Conservation (phyloP, 53 echinoderm and acorn worm genomes). For the Arbacia lixula region DNA sequence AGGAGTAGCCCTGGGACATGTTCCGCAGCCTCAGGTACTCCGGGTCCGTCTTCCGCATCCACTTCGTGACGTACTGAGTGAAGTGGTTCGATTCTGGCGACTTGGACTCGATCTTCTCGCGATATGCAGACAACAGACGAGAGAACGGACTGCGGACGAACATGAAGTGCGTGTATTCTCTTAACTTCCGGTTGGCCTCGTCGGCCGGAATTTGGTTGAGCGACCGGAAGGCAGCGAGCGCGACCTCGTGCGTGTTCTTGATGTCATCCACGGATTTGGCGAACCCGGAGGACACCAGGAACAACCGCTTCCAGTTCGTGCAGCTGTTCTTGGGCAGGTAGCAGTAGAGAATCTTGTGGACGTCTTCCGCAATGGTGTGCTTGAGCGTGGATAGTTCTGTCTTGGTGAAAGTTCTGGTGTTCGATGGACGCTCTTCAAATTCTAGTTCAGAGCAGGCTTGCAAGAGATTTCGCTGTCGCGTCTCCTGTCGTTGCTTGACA, state of each 20-base stretch:
- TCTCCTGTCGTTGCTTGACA: not conserved
- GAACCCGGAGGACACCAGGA: constrained; percentile 22
- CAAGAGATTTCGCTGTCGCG: not conserved
- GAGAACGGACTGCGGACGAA: constrained; percentile 52
- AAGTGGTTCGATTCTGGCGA: not conserved
- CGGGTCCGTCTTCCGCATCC: constrained; percentile 18
- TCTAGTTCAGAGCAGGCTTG: constrained; percentile 23
- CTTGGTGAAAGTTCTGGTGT: not conserved
- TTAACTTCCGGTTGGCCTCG: constrained; percentile 11
- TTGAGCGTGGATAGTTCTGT: not conserved
- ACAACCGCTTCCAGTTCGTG: constrained; percentile 41
- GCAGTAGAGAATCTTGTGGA: constrained; percentile 20
- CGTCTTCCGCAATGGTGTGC: constrained; percentile 16
- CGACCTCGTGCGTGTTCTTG: constrained; percentile 4
- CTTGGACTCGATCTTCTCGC: constrained; percentile 31
- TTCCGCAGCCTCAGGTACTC: not conserved
- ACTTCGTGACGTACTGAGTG: constrained; percentile 34
- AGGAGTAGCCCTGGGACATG: not conserved
- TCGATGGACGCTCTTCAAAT: constrained; percentile 6
- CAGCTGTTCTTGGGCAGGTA: constrained; percentile 44
- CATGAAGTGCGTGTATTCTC: constrained; percentile 16
- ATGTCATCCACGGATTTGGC: not conserved
- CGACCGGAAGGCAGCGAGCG: constrained; percentile 6
- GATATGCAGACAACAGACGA: constrained; percentile 36
- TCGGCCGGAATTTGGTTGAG: not conserved